Base-by-base conservation (phyloP, 2,113 vertebrate genomes). In the Zosterops borbonicus region DNA sequence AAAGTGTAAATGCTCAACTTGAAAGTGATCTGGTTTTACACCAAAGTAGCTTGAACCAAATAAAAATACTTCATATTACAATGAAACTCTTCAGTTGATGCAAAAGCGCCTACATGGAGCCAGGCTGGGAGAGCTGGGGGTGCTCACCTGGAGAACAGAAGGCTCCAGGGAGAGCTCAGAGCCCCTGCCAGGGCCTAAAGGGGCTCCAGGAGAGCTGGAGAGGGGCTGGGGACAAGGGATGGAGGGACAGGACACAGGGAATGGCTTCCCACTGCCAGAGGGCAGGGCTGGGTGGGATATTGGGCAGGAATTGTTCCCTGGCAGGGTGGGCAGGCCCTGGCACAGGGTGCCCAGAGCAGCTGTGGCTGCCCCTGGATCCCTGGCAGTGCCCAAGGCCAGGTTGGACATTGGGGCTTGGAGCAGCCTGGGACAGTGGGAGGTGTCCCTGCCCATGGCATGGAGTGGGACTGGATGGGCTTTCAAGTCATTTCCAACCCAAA, bases 401-500 rank as follows among this genome's bases (percentile, higher is more conserved):
- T 0, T 80, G 67, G 75, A 29, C 13, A 19, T 1, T 17, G 9
- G 56, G 56, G 42, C 29, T 55, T 4, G 75, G 52, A 74, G 46
- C 52, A 59, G 2, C 33, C 68, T 75, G 77, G 69, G 53, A 13
- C 1, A 4, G n/a, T 46, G 28, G 46, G 0, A 89, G 24, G 28
- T 53, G 69, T 41, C 53, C 33, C 62, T 67, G 39, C 12, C 11
- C 9, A 10, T 5, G 46, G 52, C 37, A 39, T 5, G 29, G 10
- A 39, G 6, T 44, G 29, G 58, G 0, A 64, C 2, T 9, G 35
- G 22, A 1, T 65, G 52, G 2, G 33, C 1, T 68, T 55, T 15
- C 2, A 55, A 2, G 4, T 55, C 24, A 24, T 7, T 53, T 47
- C 25, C 11, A 10, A 22, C 14, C 11, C 39, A 60, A 47, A 31